These are phyloP conservation scores for Hemaris fuciformis DNA, from an alignment of 2,888 invertebrate species.

Conservation along the genomic window DNA sequence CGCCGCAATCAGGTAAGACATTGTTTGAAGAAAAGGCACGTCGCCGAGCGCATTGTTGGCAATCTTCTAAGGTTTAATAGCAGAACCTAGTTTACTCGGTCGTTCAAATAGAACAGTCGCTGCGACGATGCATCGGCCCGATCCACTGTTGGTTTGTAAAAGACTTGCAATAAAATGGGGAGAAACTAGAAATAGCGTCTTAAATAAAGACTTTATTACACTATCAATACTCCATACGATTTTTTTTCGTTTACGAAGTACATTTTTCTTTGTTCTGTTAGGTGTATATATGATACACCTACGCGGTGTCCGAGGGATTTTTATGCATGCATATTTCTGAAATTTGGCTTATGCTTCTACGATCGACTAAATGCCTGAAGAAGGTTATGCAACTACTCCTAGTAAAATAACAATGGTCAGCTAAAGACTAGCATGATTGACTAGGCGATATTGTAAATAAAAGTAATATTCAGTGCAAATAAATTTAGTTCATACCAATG, in stretches of 20 bases:
- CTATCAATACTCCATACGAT: not conserved
- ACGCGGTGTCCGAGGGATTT: too few species aligned
- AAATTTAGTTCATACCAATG: too few species aligned
- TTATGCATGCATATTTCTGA: too few species aligned
- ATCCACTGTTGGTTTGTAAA: conserved; percentile 1
- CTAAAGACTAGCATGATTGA: too few species aligned
- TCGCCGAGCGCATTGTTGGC: conserved; percentile 35
- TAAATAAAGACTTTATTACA: not conserved
- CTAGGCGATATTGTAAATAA: too few species aligned
- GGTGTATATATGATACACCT: too few species aligned
- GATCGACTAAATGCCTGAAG: too few species aligned
- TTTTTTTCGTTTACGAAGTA: not conserved
- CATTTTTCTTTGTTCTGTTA: too few species aligned
- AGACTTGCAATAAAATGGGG: not conserved
- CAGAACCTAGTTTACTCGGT: conserved; percentile 46
- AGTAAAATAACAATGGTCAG: too few species aligned
- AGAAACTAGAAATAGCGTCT: not conserved
- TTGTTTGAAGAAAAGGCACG: conserved; percentile 35
- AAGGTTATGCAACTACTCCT: too few species aligned
- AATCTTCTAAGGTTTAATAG: conserved; percentile 52
- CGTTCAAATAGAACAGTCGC: conserved; percentile 42
- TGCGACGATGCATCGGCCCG: conserved; percentile 21
- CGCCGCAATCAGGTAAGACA: conserved; percentile 14
- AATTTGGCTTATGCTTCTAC: too few species aligned
- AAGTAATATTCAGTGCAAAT: too few species aligned